These are phyloP conservation scores for Anthophora plumipes DNA, from an alignment of 2,888 invertebrate species.

Conservation along the genomic window DNA sequence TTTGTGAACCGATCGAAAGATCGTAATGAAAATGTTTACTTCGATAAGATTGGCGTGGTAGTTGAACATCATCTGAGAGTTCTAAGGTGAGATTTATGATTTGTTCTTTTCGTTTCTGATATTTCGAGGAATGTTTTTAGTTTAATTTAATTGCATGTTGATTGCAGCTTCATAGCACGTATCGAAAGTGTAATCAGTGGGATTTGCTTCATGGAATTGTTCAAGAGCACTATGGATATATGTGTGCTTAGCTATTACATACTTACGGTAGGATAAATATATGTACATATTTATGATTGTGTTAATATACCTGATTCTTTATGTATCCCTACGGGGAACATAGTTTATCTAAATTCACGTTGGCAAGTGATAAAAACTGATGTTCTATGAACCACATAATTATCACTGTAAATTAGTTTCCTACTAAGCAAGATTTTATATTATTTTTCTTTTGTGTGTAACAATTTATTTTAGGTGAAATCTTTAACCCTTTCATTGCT, in stretches of 20 bases:
- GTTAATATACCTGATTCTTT: neutral
- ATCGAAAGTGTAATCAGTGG: constrained; percentile 73
- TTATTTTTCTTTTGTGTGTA: no score
- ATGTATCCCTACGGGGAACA: neutral
- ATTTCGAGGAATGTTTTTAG: no score
- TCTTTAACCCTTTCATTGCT: no score
- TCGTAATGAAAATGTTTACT: no score
- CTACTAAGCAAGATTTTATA: no score
- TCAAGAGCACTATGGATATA: constrained; percentile 75
- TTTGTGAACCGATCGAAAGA: constrained; percentile 33
- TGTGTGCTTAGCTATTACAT: constrained; percentile 57
- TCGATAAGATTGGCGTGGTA: constrained; percentile 42
- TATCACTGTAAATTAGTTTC: no score
- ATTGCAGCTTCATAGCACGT: constrained; percentile 73
- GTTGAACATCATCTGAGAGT: constrained; percentile 64
- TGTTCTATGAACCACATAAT: no score
- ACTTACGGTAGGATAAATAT: constrained; percentile 49
- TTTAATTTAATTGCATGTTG: neutral
- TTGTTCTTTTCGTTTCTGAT: neutral
- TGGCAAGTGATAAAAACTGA: neutral
- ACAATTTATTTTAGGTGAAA: no score
- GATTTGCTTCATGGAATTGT: constrained; percentile 77
- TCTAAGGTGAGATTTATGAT: constrained; percentile 42
- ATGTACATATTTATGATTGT: no score
- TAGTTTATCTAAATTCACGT: neutral